These are phyloP conservation scores for Lithophane semibrunnea DNA, from an alignment of 2,888 invertebrate genomes.

Conservation along the genomic window DNA sequence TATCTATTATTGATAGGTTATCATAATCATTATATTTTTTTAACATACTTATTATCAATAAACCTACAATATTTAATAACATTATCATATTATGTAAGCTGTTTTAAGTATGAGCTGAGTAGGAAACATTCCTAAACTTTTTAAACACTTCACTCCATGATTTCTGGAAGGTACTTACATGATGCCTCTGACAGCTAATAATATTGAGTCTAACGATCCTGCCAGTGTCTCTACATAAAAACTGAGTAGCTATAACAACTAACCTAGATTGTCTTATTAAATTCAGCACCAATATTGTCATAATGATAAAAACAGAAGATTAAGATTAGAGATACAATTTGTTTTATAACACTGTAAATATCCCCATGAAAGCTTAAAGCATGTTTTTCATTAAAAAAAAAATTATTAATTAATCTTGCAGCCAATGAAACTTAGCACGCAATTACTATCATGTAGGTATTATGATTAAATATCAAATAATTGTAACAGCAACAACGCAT, in stretches of 20 bases:
- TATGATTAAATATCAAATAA: constrained; percentile 15
- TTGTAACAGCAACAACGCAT: background rate
- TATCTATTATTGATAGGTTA: background rate
- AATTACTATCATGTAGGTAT: constrained; percentile 29
- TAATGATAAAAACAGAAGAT: constrained; percentile 40
- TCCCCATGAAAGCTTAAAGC: background rate
- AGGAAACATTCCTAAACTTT: background rate
- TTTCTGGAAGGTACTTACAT: background rate
- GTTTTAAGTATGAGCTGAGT: background rate
- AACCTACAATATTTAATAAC: background rate
- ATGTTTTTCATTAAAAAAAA: constrained; percentile 1
- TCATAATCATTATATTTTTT: background rate
- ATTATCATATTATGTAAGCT: constrained; percentile 2
- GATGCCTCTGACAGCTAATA: background rate
- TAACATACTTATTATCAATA: background rate
- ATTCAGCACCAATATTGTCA: constrained; percentile 17
- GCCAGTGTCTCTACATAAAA: background rate
- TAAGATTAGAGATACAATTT: constrained; percentile 31
- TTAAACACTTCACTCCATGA: no score
- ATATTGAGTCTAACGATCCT: background rate
- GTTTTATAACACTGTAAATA: constrained; percentile 33
- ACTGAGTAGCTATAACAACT: constrained; percentile 3
- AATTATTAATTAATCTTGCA: constrained; percentile 21
- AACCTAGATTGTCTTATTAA: constrained; percentile 8
- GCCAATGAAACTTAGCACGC: constrained; percentile 19